Base-by-base conservation (phyloP, 2,113 vertebrate genomes). In the Salvator merianae region DNA sequence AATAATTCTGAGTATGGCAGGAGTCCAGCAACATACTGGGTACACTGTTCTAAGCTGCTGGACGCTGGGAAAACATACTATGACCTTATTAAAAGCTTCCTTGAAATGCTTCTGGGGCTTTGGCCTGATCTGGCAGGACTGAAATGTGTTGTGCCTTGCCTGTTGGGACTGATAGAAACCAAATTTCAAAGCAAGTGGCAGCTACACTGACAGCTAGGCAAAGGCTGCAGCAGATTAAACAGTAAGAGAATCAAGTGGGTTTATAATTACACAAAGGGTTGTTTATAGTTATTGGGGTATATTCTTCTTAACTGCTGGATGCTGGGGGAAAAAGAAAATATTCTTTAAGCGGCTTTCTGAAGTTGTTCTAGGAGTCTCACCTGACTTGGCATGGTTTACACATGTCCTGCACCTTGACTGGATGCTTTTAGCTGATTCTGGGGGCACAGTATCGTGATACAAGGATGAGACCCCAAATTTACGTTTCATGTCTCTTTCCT, bases 311-410 rank as follows among this genome's bases (percentile, higher is more conserved):
- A 91, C 87, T 88, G 68, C 82, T 84, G 87, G 84, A 82, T 84
- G 40, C n/a, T 85, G 82, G 82, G 77, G 87, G 84, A 81, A 87
- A 43, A 76, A 86, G 87, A 92, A 92, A 83, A 94, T 91, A 88
- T 94, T 93, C 88, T 88, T 88, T 71, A 84, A 88, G 87, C 90
- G 47, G n/a, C 82, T 92, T 91, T 84, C 16, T 55, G 83, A 82
- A 88, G 77, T 79, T 89, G 86, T 86, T 84, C 0, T 0, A 77
- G 90, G 88, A 91, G 69, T 77, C 84, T 63, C 85, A 92, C 90
- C 88, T 91, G 87, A 91, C 91, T 88, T 91, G 86, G 87, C 92
- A 91, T 87, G 83, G 87, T 94, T 93, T 94, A 90, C 85, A 90
- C 86, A 87, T 80, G 6, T 0, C 87, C 59, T 65, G 24, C 3